Evolutionary conservation across 2,888 invertebrate genomes (phyloP).

Genomic region (Drosophila pseudotakahashii): DNA sequence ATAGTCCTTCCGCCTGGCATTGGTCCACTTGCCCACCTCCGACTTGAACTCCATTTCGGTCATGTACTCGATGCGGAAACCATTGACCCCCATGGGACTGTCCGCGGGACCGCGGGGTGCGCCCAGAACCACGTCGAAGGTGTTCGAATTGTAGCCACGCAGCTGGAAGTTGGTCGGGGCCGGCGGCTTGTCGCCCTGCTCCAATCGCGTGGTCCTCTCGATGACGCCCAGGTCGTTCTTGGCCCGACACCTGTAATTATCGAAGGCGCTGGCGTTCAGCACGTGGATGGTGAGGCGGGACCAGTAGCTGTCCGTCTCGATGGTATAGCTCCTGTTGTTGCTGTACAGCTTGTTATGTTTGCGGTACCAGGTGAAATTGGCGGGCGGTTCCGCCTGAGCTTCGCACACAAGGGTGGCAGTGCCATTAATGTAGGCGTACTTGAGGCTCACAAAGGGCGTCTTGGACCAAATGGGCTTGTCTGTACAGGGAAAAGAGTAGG

Average conservation of each 20-base stretch:
- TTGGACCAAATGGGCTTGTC: slow-evolving; percentile 83
- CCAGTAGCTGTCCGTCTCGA: slow-evolving; percentile 79
- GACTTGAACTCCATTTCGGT: slow-evolving; percentile 82
- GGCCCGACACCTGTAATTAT: slow-evolving; percentile 86
- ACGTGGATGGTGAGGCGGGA: slow-evolving; percentile 81
- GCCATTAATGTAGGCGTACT: slow-evolving; percentile 85
- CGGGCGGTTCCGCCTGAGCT: slow-evolving; percentile 86
- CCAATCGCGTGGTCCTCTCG: slow-evolving; percentile 85
- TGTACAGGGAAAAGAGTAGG: slow-evolving; percentile 37
- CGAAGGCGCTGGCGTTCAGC: slow-evolving; percentile 83
- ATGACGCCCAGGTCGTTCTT: slow-evolving; percentile 85
- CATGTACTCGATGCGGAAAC: slow-evolving; percentile 83
- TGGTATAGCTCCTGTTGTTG: slow-evolving; percentile 77
- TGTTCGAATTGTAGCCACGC: slow-evolving; percentile 84
- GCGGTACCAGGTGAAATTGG: slow-evolving; percentile 86
- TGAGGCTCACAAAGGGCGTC: slow-evolving; percentile 70
- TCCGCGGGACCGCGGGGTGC: slow-evolving; percentile 63
- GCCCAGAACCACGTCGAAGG: slow-evolving; percentile 84
- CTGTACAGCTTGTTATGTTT: slow-evolving; percentile 80
- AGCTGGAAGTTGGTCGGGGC: slow-evolving; percentile 84
- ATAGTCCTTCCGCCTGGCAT: slow-evolving; percentile 82
- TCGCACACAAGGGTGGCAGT: slow-evolving; percentile 86
- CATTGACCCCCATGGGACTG: slow-evolving; percentile 83
- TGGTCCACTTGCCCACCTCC: slow-evolving; percentile 83
- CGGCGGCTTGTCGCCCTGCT: slow-evolving; percentile 86